Evolutionary conservation across 1,140 invertebrate genomes (phyloP), one percentile per base, ranked within the genome.

Genomic region (Drosophila lini): DNA sequence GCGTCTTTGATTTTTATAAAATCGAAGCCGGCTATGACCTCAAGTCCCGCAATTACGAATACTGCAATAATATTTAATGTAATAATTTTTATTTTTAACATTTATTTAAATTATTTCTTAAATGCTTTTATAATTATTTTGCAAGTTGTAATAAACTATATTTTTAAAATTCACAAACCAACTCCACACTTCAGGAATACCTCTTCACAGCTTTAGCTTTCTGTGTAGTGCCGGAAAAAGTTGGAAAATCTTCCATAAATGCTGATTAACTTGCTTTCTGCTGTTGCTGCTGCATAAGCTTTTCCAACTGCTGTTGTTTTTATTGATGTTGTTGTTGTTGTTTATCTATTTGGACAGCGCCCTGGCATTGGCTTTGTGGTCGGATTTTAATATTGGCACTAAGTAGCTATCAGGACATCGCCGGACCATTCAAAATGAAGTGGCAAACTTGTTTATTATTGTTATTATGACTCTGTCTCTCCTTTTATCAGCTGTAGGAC

Each of bases 391-490:
- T 88, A 88, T 89, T 83, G 84, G 68, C 84, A 84, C 68, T 89
- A 88, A 88, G 80, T 78, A 88, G 85, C 62, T 89, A 89, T 80
- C 85, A 78, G 62, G 63, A 71, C 62, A 44, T 78, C 78, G 69
- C 56, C 48, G 74, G 78, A 89, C 64, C 84, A 74, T 88, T 84
- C 73, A 61, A 84, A 89, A 84, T 88, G 84, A 88, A 88, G 84
- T 88, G 84, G 84, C 80, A 80, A 71, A 89, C 80, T 88, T 88
- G 84, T 88, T 88, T 89, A 71, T 89, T 84, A 88, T 89, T 88
- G 80, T 88, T 89, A 89, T 88, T 81, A 89, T 80, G 67, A 34
- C 52, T 74, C 42, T 76, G 45, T 55, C 62, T 60, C 65, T 71
- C 62, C 67, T 36, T 53, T 62, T 62, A 53, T 67, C 41, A 57